Evolutionary conservation across 2,888 invertebrate species (phyloP).

Genomic region (Caenorhabditis sp.): DNA sequence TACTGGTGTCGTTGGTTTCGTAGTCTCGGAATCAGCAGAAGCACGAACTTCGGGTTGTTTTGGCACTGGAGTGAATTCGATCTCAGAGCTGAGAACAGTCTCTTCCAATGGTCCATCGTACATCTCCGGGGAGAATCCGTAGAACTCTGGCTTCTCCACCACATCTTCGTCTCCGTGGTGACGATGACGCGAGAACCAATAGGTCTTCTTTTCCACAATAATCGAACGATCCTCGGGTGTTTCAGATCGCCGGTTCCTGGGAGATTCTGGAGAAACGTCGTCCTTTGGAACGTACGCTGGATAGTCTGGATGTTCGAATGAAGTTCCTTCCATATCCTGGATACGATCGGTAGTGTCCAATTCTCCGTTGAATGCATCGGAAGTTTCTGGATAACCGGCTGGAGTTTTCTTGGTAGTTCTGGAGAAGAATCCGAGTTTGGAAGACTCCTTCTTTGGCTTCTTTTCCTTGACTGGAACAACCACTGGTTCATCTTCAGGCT

Average conservation of each 20-base stretch:
- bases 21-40: constrained; percentile 15
- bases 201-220: constrained; percentile 1
- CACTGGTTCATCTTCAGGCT: constrained; percentile 15
- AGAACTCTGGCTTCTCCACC: constrained; percentile 55
- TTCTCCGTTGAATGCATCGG: constrained; percentile 42
- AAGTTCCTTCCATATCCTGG: constrained; percentile 46
- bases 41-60: not conserved
- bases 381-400: constrained; percentile 44
- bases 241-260: not conserved
- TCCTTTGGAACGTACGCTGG: constrained; percentile 41
- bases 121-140: constrained; percentile 13
- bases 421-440: constrained; percentile 57
- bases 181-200: constrained; percentile 55
- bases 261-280: not conserved
- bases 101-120: constrained; percentile 60
- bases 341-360: constrained; percentile 33
- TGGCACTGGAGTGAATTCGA: constrained; percentile 37
- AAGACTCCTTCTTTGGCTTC: constrained; percentile 42
- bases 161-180: constrained; percentile 72
- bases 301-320: constrained; percentile 43
- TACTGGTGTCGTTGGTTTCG: constrained; percentile 32
- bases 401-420: constrained; percentile 29
- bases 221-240: not conserved
- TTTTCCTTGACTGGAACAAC: constrained; percentile 21
- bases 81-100: constrained; percentile 16